Evolutionary conservation across 2,113 vertebrate genomes (phyloP).

Genomic region (Atrichornis clamosus): DNA sequence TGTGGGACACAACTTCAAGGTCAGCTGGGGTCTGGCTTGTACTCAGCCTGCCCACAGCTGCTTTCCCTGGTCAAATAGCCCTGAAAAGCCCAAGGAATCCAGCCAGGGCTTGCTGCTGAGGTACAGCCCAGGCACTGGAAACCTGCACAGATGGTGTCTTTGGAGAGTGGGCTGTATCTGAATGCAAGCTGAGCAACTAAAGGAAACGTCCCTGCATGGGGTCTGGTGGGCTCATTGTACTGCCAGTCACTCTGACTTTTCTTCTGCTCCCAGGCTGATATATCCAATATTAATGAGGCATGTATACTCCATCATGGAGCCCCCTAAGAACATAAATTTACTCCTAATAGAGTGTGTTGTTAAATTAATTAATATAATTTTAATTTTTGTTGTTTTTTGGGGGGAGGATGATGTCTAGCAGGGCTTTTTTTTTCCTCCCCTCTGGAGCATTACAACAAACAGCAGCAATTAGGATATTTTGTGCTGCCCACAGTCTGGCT

Average conservation of each 20-base stretch:
- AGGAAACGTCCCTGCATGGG: not conserved
- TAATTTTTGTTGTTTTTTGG: not conserved
- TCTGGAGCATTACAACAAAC: not conserved
- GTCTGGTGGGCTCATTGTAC: not conserved
- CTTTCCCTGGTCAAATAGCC: not conserved
- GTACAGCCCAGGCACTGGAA: not conserved
- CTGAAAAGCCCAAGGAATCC: not conserved
- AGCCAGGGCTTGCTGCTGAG: not conserved
- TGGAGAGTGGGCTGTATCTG: not conserved
- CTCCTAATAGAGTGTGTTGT: slow-evolving; percentile 1
- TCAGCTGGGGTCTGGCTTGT: not conserved
- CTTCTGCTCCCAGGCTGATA: slow-evolving; percentile 16
- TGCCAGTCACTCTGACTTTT: slow-evolving; percentile 9
- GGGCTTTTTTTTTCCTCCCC: not conserved
- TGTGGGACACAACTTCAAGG: not conserved
- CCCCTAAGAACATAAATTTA: slow-evolving; percentile 12
- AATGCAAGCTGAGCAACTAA: not conserved
- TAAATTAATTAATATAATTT: slow-evolving; percentile 42
- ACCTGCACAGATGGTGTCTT: not conserved
- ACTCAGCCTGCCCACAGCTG: not conserved
- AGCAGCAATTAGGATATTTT: not conserved
- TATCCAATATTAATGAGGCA: slow-evolving; percentile 49
- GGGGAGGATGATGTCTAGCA: not conserved
- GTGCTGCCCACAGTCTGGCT: not conserved
- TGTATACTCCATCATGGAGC: slow-evolving; percentile 17